Evolutionary conservation across 2,797 vertebrate species (phyloP), one percentile per base, ranked within the genome.

Genomic region (Melanotaenia boesemani): DNA sequence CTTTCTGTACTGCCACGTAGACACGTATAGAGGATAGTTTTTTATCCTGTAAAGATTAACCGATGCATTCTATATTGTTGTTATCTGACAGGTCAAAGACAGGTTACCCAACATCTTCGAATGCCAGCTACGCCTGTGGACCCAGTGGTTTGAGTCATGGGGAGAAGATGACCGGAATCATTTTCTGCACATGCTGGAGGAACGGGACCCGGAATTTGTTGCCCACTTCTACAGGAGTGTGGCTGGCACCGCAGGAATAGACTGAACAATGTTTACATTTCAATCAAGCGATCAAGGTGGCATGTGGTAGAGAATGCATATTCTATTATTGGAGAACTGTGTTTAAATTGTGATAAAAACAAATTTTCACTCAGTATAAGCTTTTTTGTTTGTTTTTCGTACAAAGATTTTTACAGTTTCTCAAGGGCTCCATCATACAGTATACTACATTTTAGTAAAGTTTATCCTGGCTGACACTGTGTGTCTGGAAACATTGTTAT

Each of bases 121-220:
- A 73, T 98, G 97, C 87, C 97, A 98, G 88, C 91, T 98, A 37
- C 95, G 95, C 46, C 93, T 98, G 72, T 98, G 97, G 97, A 96
- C 93, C 79, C 97, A 97, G 89, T 98, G 97, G 96, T 98, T 98
- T 77, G 95, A 96, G 82, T 92, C 96, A 12, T 98, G 97, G 97
- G 93, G 94, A 60, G 96, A 97, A 76, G 92, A 95, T 61, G 97
- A 98, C 75, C 93, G 95, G 73, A 97, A 97, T 83, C 89, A 94
- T 65, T 97, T 98, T 85, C 81, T 97, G 62, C 94, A 93, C 77
- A 91, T 93, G 37, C 83, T 98, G 73, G 96, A 97, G 32, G 93
- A 95, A 71, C 88, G 75, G 24, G 95, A 96, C 67, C 93, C 96
- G 0, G 81, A 78, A n/a, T 96, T 97, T 68, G 94, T 96, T 1